Conservation (phyloP, 2,888 invertebrate species). For the Drosophila antonietae region DNA sequence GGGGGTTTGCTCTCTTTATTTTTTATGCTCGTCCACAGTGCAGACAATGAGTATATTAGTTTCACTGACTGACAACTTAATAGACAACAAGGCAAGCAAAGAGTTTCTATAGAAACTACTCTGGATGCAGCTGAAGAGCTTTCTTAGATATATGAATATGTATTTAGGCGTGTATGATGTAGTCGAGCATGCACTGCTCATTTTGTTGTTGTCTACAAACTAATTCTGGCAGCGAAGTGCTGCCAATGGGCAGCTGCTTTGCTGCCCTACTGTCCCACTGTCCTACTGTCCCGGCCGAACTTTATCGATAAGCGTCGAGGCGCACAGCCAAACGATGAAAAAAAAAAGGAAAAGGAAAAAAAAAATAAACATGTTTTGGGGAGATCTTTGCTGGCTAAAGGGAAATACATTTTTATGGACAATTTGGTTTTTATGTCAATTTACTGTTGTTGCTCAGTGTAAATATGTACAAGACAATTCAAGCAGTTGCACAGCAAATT, state of each 20-base stretch:
- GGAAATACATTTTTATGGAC: slow-evolving; percentile 80
- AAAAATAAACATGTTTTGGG: slow-evolving; percentile 38
- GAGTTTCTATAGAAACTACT: neutral
- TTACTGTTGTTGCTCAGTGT: slow-evolving; percentile 77
- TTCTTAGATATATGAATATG: neutral
- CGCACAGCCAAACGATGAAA: slow-evolving; percentile 8
- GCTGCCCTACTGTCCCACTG: neutral
- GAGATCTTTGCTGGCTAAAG: slow-evolving; percentile 69
- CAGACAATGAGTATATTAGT: neutral
- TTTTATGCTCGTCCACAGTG: neutral
- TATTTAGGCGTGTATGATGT: neutral
- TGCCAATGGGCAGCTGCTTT: slow-evolving; percentile 35
- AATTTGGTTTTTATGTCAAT: slow-evolving; percentile 80
- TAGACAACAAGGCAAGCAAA: neutral
- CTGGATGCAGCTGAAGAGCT: neutral
- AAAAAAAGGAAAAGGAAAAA: slow-evolving; percentile 19
- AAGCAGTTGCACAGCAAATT: slow-evolving; percentile 68
- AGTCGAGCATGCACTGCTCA: neutral
- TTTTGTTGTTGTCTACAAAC: slow-evolving; percentile 41
- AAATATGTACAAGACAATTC: slow-evolving; percentile 75
- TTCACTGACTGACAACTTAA: neutral
- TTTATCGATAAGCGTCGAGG: slow-evolving; percentile 74
- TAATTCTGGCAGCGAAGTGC: slow-evolving; percentile 72
- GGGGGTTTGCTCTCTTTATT: slow-evolving; percentile 26
- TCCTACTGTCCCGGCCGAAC: slow-evolving; percentile 49